Base-by-base conservation (phyloP, 2,888 invertebrate species). In the Nipponacmea schrenckii region DNA sequence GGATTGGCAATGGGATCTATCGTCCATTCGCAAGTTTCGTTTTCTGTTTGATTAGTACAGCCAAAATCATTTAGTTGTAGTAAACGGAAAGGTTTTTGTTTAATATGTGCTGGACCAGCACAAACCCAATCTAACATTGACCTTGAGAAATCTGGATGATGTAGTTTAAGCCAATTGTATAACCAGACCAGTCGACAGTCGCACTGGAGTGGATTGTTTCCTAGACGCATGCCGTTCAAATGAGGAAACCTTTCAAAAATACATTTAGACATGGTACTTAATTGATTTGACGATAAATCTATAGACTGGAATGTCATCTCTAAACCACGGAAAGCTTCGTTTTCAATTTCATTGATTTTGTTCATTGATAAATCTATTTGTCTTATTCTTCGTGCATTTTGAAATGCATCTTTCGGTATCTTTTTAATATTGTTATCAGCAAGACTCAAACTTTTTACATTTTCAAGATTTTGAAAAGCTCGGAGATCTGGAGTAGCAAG, bases 181-280 rank as follows among this genome's bases (percentile, higher is more conserved):
- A 77, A 68, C 77, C 77, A 77, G 14, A 65, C 68, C 5, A 75
- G 24, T 2, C 73, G 65, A 26, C 77, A 77, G 64, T 77, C 77
- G 31, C 77, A 77, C 24, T 31, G 44, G 44, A 77, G 48, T 14
- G 77, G 77, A 46, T 77, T 77, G 20, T 64, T 48, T 20, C 68
- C 62, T 1, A 77, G 72, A 8, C 65, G 69, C 15, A 77, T 65
- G 27, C 68, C 77, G 7, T 62, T 56, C 5, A 77, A 70, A 27
- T 70, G 67, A 12, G 63, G 64, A 46, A 75, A 72, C 4, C 69
- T 66, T 31, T 72, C 70, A 66, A 77, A 72, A 10, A 69, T 70
- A 68, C 77, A 77, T 48, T 68, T 46, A 4, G 77, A 74, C 15
- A 77, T 26, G 8, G 68, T 72, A 14, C 69, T 20, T 24, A 74